A percentile compares a stretch with the other conserved stretches of the same genome.
Evolutionary conservation across 2,113 vertebrate species (phyloP).

Genomic region (Cyphomyrus plagiostoma): DNA sequence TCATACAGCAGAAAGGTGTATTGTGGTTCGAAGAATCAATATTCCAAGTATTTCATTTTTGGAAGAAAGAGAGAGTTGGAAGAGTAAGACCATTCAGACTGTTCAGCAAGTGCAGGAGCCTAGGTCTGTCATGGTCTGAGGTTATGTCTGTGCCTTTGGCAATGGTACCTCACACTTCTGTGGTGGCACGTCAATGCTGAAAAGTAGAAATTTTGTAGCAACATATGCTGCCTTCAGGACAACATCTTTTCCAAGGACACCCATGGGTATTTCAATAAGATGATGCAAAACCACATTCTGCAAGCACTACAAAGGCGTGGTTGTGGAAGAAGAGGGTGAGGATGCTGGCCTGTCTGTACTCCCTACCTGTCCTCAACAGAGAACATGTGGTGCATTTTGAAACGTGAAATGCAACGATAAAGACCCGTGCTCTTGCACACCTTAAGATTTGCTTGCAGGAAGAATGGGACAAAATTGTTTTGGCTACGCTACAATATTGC

Average conservation of each 20-base stretch:
- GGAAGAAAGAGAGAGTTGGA: neutral
- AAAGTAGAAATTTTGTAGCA: neutral
- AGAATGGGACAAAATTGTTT: too few relatives aligned
- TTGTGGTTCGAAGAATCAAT: neutral
- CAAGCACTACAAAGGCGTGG: neutral
- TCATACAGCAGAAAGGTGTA: neutral
- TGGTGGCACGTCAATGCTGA: neutral
- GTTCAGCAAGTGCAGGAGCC: too few relatives aligned
- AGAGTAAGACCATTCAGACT: too few relatives aligned
- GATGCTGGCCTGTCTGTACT: too few relatives aligned
- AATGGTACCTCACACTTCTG: neutral
- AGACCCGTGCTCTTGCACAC: too few relatives aligned
- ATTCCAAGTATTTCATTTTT: neutral
- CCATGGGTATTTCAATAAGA: neutral
- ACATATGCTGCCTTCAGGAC: neutral
- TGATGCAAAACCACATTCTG: neutral
- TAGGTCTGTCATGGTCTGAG: neutral
- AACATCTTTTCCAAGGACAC: neutral
- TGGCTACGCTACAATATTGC: too few relatives aligned
- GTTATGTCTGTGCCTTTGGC: neutral
- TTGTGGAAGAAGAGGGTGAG: too few relatives aligned
- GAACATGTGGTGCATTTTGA: too few relatives aligned
- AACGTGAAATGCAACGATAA: too few relatives aligned
- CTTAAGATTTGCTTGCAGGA: too few relatives aligned
- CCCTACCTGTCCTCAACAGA: too few relatives aligned